These are phyloP conservation scores for Melangyna quadrimaculata DNA, from an alignment of 2,888 invertebrate genomes.

Conservation along the genomic window DNA sequence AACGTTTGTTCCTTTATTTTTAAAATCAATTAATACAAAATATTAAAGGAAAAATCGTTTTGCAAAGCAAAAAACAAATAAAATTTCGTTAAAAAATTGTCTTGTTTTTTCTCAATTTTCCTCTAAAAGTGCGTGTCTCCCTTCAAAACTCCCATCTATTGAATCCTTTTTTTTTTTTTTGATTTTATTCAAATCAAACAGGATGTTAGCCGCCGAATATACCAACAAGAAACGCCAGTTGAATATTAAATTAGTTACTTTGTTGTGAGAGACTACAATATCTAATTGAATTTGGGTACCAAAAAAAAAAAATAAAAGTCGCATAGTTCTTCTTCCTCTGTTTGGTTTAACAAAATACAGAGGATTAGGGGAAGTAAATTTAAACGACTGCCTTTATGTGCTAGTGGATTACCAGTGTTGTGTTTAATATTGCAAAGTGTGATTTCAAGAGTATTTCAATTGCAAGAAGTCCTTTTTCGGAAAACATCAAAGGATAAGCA, in stretches of 20 bases:
- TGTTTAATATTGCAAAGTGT: slow-evolving; percentile 31
- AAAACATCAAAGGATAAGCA: slow-evolving; percentile 11
- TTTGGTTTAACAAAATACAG: slow-evolving; percentile 1
- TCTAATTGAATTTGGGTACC: slow-evolving; percentile 13
- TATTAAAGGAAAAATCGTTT: slow-evolving; percentile 65
- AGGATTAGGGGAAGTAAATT: slow-evolving; percentile 12
- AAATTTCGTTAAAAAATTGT: background rate
- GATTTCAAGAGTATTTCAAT: slow-evolving; percentile 6
- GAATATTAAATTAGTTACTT: slow-evolving; percentile 37
- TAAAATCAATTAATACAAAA: slow-evolving; percentile 1
- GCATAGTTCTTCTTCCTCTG: background rate
- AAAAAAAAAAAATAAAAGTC: background rate
- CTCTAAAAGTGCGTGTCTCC: background rate
- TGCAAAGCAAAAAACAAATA: background rate
- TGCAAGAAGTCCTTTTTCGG: slow-evolving; percentile 11
- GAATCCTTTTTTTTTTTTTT: slow-evolving; percentile 18
- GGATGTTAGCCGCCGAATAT: slow-evolving; percentile 48
- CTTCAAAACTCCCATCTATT: slow-evolving; percentile 31
- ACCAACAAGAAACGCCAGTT: slow-evolving; percentile 35
- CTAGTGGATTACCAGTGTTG: slow-evolving; percentile 70
- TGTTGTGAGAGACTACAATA: slow-evolving; percentile 19
- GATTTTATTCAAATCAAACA: slow-evolving; percentile 5
- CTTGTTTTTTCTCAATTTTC: background rate
- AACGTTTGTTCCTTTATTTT: slow-evolving; percentile 63
- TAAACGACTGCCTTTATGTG: background rate